Conservation (phyloP, 2,888 invertebrate genomes). For the Acronicta psi region DNA sequence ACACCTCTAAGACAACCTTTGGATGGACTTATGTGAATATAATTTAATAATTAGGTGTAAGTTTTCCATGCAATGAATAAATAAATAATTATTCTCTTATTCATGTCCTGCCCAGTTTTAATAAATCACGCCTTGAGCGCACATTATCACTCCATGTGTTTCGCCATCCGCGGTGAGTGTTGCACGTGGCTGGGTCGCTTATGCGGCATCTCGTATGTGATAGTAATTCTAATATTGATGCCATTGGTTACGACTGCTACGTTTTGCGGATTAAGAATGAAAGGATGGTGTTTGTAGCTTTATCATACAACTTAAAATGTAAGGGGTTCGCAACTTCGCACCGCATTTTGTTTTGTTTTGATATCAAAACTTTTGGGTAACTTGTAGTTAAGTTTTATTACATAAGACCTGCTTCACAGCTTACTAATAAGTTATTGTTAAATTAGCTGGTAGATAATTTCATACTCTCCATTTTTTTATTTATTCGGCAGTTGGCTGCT, state of each 20-base stretch:
- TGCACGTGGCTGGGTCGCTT: slow-evolving; percentile 34
- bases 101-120: not conserved
- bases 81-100: too few species aligned
- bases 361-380: not conserved
- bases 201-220: slow-evolving; percentile 45
- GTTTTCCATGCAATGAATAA: too few species aligned
- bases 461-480: too few species aligned
- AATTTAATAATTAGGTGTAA: too few species aligned
- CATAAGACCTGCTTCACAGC: too few species aligned
- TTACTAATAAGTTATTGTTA: too few species aligned
- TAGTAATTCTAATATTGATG: slow-evolving; percentile 48
- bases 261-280: slow-evolving; percentile 16
- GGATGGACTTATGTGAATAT: too few species aligned
- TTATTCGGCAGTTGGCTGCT: too few species aligned
- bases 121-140: not conserved
- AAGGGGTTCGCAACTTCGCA: not conserved
- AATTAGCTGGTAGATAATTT: too few species aligned
- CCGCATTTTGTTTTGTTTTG: slow-evolving; percentile 3
- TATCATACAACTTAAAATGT: slow-evolving; percentile 20
- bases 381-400: too few species aligned
- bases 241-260: slow-evolving; percentile 34
- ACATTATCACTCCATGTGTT: slow-evolving; percentile 16
- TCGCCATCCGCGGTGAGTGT: slow-evolving; percentile 11
- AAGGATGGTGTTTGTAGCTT: slow-evolving; percentile 27
- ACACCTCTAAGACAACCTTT: too few species aligned